phyloP scores from a whole-genome alignment of 2,888 invertebrate species.

The Drosophila colorata region DNA sequence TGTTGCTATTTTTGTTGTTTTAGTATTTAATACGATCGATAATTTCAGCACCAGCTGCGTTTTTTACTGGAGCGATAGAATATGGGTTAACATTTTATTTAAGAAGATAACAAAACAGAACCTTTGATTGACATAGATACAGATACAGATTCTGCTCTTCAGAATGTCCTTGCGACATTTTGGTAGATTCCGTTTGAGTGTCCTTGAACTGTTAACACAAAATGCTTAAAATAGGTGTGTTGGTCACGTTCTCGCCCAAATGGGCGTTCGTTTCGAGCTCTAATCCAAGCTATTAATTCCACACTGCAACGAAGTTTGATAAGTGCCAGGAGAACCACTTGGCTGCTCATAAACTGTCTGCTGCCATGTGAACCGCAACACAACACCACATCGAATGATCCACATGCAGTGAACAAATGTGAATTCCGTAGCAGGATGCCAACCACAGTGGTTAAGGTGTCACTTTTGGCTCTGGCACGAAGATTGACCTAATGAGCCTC shows the following conservation, averaged over 20 bases:
- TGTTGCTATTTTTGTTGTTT: no score
- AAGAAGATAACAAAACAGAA: no score
- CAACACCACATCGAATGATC: slow-evolving; percentile 10
- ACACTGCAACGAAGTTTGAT: slow-evolving; percentile 2
- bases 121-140: no score
- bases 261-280: background rate
- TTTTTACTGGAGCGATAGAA: no score
- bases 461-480: background rate
- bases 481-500: slow-evolving; percentile 9
- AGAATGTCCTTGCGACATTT: no score
- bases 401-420: slow-evolving; percentile 8
- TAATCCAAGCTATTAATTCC: background rate
- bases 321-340: background rate
- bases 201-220: background rate
- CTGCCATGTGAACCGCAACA: slow-evolving; percentile 4
- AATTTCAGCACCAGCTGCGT: no score
- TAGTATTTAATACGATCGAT: no score
- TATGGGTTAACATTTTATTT: no score
- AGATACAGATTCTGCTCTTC: no score
- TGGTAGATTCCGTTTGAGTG: background rate
- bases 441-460: slow-evolving; percentile 15
- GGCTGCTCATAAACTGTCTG: background rate
- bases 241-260: background rate
- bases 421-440: slow-evolving; percentile 6
- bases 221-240: no score